A percentile compares a stretch with the other conserved stretches of the same genome.
Conservation (phyloP, 2,113 vertebrate species). For the Eubucco bourcierii region DNA sequence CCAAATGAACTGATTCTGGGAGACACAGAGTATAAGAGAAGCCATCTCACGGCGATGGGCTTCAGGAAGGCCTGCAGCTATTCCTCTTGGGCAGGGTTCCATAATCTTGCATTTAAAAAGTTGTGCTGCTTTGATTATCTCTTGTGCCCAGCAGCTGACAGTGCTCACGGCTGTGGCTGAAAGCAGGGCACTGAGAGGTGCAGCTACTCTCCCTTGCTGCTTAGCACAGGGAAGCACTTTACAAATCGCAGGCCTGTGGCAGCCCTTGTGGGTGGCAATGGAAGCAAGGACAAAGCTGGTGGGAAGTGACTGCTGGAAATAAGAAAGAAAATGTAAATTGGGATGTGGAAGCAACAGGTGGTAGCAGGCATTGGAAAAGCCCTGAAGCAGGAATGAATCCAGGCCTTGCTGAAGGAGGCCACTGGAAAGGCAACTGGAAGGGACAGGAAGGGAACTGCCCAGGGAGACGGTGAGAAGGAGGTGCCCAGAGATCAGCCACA, state of each 20-base stretch:
- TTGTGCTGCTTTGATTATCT: not conserved
- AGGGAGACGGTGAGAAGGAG: not conserved
- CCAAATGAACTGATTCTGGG: not conserved
- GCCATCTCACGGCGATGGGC: not conserved
- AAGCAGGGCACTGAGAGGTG: not conserved
- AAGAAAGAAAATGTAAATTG: not conserved
- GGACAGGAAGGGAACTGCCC: not conserved
- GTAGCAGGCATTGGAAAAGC: not conserved
- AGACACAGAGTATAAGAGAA: not conserved
- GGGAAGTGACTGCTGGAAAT: conserved; percentile 28
- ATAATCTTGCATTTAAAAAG: not conserved
- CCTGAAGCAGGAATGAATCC: not conserved
- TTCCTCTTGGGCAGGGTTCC: not conserved
- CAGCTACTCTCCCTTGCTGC: not conserved
- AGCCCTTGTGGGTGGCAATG: not conserved
- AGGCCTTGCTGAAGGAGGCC: not conserved
- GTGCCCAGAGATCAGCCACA: not conserved
- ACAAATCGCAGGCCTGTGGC: not conserved
- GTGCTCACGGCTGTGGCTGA: not conserved
- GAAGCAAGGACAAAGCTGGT: not conserved
- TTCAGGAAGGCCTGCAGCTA: not conserved
- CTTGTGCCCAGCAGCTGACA: not conserved
- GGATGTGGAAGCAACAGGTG: conserved; percentile 20
- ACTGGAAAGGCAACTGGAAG: not conserved
- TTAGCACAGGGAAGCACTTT: not conserved